These are phyloP conservation scores for Ferdinandea cuprea DNA, from an alignment of 2,888 invertebrate species.

Conservation along the genomic window DNA sequence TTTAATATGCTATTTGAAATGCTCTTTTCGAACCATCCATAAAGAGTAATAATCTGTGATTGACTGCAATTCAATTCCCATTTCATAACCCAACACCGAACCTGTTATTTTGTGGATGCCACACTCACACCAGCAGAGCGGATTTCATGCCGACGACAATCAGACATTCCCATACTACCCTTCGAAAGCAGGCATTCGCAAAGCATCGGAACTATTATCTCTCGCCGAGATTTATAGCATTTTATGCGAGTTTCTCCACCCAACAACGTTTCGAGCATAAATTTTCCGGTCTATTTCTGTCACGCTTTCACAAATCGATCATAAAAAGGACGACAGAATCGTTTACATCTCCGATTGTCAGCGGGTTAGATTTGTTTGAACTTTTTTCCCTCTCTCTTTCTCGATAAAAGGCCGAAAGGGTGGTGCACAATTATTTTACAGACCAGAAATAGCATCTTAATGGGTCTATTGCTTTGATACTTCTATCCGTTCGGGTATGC, in stretches of 20 bases:
- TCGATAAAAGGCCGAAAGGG: neutral
- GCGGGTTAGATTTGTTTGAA: conserved; percentile 34
- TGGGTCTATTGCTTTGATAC: conserved; percentile 35
- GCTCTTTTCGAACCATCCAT: conserved; percentile 28
- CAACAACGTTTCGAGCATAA: conserved; percentile 30
- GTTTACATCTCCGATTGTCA: conserved; percentile 31
- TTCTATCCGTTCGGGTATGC: conserved; percentile 11
- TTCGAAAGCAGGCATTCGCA: conserved; percentile 2
- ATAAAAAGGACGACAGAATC: conserved; percentile 39
- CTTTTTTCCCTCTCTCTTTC: conserved; percentile 1
- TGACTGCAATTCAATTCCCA: conserved; percentile 51
- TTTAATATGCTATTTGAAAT: conserved; percentile 3
- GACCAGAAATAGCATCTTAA: conserved; percentile 64
- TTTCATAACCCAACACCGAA: conserved; percentile 12
- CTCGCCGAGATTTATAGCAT: conserved; percentile 60
- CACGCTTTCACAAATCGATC: conserved; percentile 56
- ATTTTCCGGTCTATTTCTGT: conserved; percentile 49
- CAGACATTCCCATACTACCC: conserved; percentile 26
- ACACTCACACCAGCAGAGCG: neutral
- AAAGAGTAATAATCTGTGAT: conserved; percentile 42
- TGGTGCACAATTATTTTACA: conserved; percentile 51
- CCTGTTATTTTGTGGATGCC: conserved; percentile 15
- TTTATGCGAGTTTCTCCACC: conserved; percentile 44
- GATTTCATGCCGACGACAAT: conserved; percentile 25
- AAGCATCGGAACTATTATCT: conserved; percentile 47